Conservation (phyloP, 1,140 invertebrate genomes). For the Aricia agestis region DNA sequence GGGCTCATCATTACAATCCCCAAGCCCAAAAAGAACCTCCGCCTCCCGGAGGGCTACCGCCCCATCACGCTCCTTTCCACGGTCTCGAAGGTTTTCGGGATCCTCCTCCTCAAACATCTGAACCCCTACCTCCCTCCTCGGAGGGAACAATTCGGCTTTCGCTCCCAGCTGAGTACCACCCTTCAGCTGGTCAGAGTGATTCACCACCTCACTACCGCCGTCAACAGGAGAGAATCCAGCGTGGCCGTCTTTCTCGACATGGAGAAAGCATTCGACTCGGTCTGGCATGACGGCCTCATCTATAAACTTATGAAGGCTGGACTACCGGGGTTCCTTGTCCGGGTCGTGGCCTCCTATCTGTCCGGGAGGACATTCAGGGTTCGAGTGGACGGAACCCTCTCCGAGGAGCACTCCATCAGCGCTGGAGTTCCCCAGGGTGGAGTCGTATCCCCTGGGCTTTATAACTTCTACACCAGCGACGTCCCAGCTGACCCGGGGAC, state of each 20-base stretch:
- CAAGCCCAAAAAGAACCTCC: not conserved
- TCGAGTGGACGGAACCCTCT: constrained; percentile 17
- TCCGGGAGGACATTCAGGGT: constrained; percentile 21
- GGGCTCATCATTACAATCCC: no score
- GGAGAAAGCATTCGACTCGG: constrained; percentile 46
- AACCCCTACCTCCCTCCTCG: not conserved
- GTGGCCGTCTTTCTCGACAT: constrained; percentile 43
- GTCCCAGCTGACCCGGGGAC: constrained; percentile 33
- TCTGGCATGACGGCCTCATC: constrained; percentile 45
- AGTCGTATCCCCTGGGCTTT: constrained; percentile 42
- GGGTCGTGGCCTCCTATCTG: constrained; percentile 23
- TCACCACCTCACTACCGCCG: constrained; percentile 33
- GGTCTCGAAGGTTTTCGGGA: not conserved
- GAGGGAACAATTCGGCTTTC: constrained; percentile 2
- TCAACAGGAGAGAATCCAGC: constrained; percentile 1
- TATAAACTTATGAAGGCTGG: constrained; percentile 32
- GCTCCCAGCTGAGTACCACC: not conserved
- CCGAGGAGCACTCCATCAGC: constrained; percentile 15
- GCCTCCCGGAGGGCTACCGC: not conserved
- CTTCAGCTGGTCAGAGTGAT: not conserved
- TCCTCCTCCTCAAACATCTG: not conserved
- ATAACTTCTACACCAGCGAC: constrained; percentile 43
- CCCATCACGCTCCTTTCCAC: not conserved
- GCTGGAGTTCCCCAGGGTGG: constrained; percentile 49
- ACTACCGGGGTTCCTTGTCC: constrained; percentile 17